Base-by-base conservation (phyloP, 2,113 vertebrate genomes). In the Crotalus helleri region DNA sequence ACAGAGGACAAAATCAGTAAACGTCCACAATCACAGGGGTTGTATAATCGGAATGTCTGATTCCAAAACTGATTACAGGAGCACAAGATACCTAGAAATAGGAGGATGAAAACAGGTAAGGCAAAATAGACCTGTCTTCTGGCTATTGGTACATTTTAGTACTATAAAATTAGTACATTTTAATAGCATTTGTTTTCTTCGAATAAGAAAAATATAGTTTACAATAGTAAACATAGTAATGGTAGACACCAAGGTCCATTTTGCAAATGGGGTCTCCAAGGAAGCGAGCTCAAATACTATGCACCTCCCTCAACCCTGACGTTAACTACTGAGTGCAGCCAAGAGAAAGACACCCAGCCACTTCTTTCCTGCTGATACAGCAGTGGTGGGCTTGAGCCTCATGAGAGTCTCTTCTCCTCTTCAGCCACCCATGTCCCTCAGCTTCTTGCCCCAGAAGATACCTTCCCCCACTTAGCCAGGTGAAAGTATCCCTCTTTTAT, bases 1-100 rank as follows among this genome's bases (percentile, higher is more conserved):
- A 17, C 13, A n/a, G 24, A 24, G 10, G 46, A 69, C 55, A 61
- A 53, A 19, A n/a, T 95, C 97, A 96, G 11, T 94, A 97, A 91
- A 92, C 92, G 0, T 97, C 95, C 21, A 97, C 92, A 1, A 97
- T 94, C 53, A 97, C 51, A 7, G 97, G 97, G 0, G 95, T 92
- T 96, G 96, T 96, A 64, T 97, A 97, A 92, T 97, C 96, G 0
- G 97, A 97, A 33, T 97, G 97, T 54, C 92, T 97, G 96, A 97
- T 96, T 92, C 97, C 97, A 0, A 97, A 97, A 91, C 94, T 96
- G 91, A 97, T 89, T 0, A 85, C 21, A 0, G 96, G 96, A 46
- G 94, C 96, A 0, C 88, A 94, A 33, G 93, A 94, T 87, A 96
- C 91, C 95, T 96, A 94, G 46, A 26, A 85, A n/a, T 9, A 88